Evolutionary conservation across 1,140 invertebrate genomes (phyloP), one percentile per base, ranked within the genome.

Genomic region (Polypedilum vanderplanki): DNA sequence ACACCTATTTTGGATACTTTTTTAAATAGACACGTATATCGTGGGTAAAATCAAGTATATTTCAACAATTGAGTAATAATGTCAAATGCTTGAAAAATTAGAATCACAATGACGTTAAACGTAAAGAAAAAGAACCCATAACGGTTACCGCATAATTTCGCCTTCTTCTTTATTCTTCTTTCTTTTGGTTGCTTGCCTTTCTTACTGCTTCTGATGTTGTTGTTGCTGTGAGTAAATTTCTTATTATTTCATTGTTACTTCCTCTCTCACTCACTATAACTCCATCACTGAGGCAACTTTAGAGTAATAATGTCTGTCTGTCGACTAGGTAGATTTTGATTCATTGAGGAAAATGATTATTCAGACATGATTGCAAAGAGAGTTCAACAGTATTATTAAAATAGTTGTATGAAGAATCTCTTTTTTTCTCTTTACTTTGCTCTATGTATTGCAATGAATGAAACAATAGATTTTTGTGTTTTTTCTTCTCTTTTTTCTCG

Each of bases 161-260:
- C 24, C 24, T 33, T 33, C 24, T 57, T 57, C 46, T 57, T 57
- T 46, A n/a, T 5, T 33, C 5, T 33, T 33, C 24, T n/a, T 57
- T 57, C n/a, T 57, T n/a, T 57, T 15, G 46, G 46, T 57, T 57
- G 12, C 46, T 57, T 33, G 24, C 24, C 5, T 33, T 33, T 33
- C 24, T 33, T 33, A 5, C 24, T 33, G 24, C 24, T n/a, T n/a
- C n/a, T n/a, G n/a, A n/a, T n/a, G n/a, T n/a, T 33, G 24, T 5
- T 33, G 24, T 33, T 57, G 46, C 15, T 57, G 9, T 57, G 46
- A n/a, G 46, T 57, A 57, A 57, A 57, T 12, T 57, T 57, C 46
- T 57, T 57, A 15, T 57, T 57, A 57, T 57, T 57, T 57, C 46
- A 57, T 57, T 57, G 46, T 57, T 57, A 57, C 46, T 57, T 57